Conservation (phyloP, 2,797 vertebrate genomes). For the Rachycentron canadum region DNA sequence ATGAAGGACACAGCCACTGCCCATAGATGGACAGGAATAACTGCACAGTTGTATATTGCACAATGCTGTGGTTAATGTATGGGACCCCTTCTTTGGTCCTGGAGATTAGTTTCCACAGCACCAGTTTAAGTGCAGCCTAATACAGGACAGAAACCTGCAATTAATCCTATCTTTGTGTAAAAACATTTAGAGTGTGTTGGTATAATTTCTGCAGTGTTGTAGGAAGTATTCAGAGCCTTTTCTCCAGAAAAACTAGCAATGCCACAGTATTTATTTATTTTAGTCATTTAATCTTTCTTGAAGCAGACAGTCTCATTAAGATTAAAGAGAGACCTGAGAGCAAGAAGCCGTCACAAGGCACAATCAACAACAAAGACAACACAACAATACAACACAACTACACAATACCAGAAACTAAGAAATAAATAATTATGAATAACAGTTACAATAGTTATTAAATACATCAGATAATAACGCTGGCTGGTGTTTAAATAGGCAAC, state of each 20-base stretch:
- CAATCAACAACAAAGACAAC: no score
- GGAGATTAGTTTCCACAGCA: not conserved
- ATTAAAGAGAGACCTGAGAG: no score
- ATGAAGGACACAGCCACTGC: slow-evolving; percentile 7
- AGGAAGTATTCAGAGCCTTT: not conserved
- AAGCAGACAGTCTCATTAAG: no score
- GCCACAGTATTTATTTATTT: not conserved
- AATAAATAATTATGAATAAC: no score
- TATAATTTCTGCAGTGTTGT: not conserved
- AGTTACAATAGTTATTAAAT: no score
- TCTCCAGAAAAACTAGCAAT: no score
- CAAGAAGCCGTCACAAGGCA: no score
- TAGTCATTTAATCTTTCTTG: no score
- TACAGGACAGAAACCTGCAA: not conserved
- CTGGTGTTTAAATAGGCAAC: not conserved
- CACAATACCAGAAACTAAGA: no score
- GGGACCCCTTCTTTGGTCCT: not conserved
- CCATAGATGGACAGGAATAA: not conserved
- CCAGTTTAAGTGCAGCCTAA: not conserved
- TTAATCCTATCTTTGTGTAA: not conserved
- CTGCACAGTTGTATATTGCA: not conserved
- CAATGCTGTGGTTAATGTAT: not conserved
- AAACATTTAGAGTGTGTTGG: not conserved
- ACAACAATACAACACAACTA: no score
- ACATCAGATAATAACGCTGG: no score